Evolutionary conservation across 1,140 invertebrate species (phyloP).

Genomic region (Cotesia chilonis): DNA sequence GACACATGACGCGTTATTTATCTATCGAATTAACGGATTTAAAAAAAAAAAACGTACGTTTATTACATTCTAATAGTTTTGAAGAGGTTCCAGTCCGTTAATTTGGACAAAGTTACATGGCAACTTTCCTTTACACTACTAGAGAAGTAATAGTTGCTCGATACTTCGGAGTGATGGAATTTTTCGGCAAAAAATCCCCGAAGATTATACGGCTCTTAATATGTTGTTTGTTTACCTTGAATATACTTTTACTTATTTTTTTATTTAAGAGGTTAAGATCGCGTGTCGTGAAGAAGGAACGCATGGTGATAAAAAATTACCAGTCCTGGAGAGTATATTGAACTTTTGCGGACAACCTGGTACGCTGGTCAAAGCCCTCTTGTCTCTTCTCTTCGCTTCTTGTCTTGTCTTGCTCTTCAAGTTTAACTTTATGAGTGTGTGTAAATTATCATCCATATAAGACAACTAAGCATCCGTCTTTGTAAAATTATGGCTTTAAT

Average conservation of each 20-base stretch:
- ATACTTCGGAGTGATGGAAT: neutral
- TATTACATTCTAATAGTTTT: no score
- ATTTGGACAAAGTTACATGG: no score
- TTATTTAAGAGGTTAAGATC: neutral
- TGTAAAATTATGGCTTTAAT: slow-evolving; percentile 8
- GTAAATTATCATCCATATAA: slow-evolving; percentile 31
- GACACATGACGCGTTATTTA: neutral
- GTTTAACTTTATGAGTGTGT: slow-evolving; percentile 30
- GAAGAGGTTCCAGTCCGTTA: no score
- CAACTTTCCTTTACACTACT: no score
- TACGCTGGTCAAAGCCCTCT: slow-evolving; percentile 34
- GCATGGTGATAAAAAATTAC: slow-evolving; percentile 16
- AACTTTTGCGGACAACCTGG: slow-evolving; percentile 31
- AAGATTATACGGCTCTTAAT: no score
- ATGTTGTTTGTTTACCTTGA: slow-evolving; percentile 4
- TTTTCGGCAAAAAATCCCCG: no score
- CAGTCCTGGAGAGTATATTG: slow-evolving; percentile 30
- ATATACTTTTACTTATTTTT: neutral
- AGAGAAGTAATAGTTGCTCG: neutral
- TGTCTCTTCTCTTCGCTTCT: slow-evolving; percentile 1
- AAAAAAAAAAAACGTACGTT: no score
- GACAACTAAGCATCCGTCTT: neutral
- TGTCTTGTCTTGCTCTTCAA: slow-evolving; percentile 12
- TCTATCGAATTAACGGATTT: slow-evolving; percentile 16
- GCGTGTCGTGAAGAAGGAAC: slow-evolving; percentile 2